Evolutionary conservation across 2,797 vertebrate species (phyloP).

Genomic region (Crenuchus spilurus): DNA sequence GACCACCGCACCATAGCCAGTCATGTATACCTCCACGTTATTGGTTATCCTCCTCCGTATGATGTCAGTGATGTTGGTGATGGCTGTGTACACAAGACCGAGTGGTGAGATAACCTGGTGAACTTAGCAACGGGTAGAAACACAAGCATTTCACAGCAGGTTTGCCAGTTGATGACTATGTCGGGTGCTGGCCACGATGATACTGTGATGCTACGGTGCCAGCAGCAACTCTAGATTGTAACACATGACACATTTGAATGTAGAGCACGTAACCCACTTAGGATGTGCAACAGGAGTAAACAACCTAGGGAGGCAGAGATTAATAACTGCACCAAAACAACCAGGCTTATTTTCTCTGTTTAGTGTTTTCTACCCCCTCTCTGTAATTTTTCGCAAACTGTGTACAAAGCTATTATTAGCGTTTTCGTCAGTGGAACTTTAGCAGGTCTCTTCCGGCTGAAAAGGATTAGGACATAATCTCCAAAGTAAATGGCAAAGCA

Average conservation of each 20-base stretch:
- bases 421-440: conserved; percentile 25
- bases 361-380: conserved; percentile 54
- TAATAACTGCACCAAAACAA: conserved; percentile 48
- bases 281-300: conserved; percentile 37
- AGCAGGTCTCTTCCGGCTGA: conserved; percentile 9
- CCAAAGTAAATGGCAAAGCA: conserved; percentile 4
- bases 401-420: conserved; percentile 20
- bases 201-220: conserved; percentile 9
- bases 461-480: conserved; percentile 17
- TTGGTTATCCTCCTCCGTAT: background rate
- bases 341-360: conserved; percentile 57
- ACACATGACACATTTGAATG: conserved; percentile 91
- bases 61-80: conserved; percentile 11
- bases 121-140: conserved; percentile 27
- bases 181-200: background rate
- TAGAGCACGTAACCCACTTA: conserved; percentile 78
- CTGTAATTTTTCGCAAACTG: conserved; percentile 56
- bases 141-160: conserved; percentile 12
- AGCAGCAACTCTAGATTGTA: conserved; percentile 78
- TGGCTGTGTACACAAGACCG: background rate
- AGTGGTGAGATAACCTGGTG: background rate
- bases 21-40: conserved; percentile 25
- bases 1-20: conserved; percentile 2
- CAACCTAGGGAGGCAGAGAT: conserved; percentile 38
- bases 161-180: conserved; percentile 25